phyloP scores from a whole-genome alignment of 2,113 vertebrate species.

The Coreoperca whiteheadi region DNA sequence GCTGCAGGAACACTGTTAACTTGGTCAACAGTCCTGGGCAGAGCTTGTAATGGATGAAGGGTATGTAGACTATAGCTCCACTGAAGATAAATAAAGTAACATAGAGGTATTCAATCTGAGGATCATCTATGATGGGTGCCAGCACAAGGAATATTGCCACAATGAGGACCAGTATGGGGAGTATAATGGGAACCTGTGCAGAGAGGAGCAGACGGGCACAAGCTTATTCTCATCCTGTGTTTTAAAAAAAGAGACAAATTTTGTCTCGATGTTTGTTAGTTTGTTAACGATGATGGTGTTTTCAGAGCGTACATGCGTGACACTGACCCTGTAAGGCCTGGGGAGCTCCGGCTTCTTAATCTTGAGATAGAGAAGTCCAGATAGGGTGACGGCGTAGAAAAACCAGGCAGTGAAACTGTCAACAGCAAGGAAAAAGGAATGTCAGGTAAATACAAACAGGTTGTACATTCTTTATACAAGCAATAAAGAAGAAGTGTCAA shows the following conservation, averaged over 20 bases:
- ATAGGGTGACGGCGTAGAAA: conserved; percentile 88
- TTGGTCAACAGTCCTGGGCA: conserved; percentile 82
- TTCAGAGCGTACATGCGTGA: neutral
- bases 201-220: conserved; percentile 28
- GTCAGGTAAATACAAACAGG: neutral
- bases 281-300: neutral
- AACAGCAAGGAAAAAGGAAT: conserved; percentile 27
- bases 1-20: conserved; percentile 87
- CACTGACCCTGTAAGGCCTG: conserved; percentile 86
- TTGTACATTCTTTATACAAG: neutral
- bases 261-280: too few relatives aligned
- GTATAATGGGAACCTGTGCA: conserved; percentile 87
- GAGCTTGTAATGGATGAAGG: conserved; percentile 86
- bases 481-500: neutral
- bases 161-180: conserved; percentile 87
- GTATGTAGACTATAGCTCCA: conserved; percentile 87
- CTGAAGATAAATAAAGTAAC: conserved; percentile 88
- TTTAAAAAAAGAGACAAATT: neutral
- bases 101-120: conserved; percentile 89
- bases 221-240: neutral
- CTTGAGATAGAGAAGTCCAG: conserved; percentile 90
- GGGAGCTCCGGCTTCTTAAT: conserved; percentile 90
- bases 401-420: conserved; percentile 91
- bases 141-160: conserved; percentile 88
- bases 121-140: conserved; percentile 87